Evolutionary conservation across 2,113 vertebrate genomes (phyloP).

Genomic region (Ia io): DNA sequence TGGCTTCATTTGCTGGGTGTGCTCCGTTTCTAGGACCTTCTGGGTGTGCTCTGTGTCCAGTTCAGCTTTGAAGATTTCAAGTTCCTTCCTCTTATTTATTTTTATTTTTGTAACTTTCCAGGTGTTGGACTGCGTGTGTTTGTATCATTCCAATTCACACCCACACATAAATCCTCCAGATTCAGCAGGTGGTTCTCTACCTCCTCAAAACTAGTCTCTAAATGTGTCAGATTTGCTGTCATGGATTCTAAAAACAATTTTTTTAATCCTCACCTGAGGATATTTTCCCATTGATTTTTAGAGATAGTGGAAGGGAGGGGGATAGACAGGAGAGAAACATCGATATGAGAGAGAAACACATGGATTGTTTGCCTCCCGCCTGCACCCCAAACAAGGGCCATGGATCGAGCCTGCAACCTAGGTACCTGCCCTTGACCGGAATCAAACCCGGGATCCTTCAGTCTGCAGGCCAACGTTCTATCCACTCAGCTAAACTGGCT

Average conservation of each 20-base stretch:
- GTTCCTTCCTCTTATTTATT: conserved; percentile 89
- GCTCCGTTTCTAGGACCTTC: conserved; percentile 91
- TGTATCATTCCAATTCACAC: conserved; percentile 90
- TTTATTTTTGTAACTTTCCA: conserved; percentile 92
- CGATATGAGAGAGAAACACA: too few relatives aligned
- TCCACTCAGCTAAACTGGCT: too few relatives aligned
- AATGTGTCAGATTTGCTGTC: conserved; percentile 58
- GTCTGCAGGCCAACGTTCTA: too few relatives aligned
- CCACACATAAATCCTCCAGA: conserved; percentile 91
- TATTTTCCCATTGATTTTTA: too few relatives aligned
- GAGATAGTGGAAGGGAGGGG: too few relatives aligned
- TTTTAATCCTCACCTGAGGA: too few relatives aligned
- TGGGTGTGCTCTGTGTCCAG: conserved; percentile 90
- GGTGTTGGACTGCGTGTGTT: conserved; percentile 86
- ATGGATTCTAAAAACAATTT: not conserved
- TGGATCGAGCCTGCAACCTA: too few relatives aligned
- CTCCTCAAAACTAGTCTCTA: conserved; percentile 94
- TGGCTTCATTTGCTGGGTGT: conserved; percentile 90
- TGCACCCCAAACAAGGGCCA: too few relatives aligned
- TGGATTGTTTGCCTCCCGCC: too few relatives aligned
- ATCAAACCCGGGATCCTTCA: too few relatives aligned
- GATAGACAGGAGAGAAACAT: too few relatives aligned
- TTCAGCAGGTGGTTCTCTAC: conserved; percentile 89
- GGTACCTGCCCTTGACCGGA: too few relatives aligned
- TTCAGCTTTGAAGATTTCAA: conserved; percentile 89